These are phyloP conservation scores for Axinella damicornis DNA, from an alignment of 37 sponge, comb jelly and placozoan genomes.

Conservation along the genomic window DNA sequence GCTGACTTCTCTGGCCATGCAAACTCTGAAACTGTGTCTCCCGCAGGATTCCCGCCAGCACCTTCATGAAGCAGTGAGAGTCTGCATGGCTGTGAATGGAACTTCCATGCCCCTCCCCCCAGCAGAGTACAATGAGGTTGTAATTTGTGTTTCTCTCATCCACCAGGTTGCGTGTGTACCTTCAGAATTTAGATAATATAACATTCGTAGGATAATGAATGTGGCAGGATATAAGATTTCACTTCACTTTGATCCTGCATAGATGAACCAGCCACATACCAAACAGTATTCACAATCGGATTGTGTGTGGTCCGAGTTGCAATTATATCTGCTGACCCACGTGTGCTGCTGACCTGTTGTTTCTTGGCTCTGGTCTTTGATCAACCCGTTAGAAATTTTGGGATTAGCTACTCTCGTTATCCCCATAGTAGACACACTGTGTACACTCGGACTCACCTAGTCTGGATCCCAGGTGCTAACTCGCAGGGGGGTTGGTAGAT, in stretches of 20 bases:
- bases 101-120: conserved; percentile 92
- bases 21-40: conserved; percentile 77
- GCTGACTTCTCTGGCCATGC: conserved; percentile 58
- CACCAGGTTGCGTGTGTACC: conserved; percentile 94
- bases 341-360: no score
- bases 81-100: conserved; percentile 88
- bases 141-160: conserved; percentile 88
- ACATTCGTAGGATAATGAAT: neutral
- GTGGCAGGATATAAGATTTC: no score
- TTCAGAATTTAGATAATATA: conserved; percentile 12
- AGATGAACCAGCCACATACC: neutral
- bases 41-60: conserved; percentile 69
- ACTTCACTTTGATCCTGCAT: no score
- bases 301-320: no score
- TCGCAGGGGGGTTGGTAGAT: no score
- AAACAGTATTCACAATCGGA: neutral
- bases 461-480: no score
- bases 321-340: no score
- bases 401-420: no score
- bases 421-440: no score
- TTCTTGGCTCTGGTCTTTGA: no score
- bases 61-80: conserved; percentile 96
- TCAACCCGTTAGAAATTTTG: no score
- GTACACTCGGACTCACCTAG: no score
- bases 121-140: conserved; percentile 93